Evolutionary conservation across 2,888 invertebrate species (phyloP), one percentile per base, ranked within the genome.

Genomic region (Entomobrya multifasciata): DNA sequence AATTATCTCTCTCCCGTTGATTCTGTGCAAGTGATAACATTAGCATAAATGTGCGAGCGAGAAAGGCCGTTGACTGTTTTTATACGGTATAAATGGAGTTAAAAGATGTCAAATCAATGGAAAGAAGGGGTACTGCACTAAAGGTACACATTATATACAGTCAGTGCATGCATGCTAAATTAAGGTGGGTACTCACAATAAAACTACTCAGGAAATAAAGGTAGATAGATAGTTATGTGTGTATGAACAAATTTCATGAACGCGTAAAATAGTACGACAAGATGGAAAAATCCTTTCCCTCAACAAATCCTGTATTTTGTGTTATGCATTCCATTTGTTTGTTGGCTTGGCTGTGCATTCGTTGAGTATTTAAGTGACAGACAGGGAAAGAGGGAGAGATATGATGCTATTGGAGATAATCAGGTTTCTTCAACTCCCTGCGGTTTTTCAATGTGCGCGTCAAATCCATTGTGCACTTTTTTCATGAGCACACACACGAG

Each of bases 341-440:
- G 5, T 49, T 49, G 49, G 49, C 15, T 49, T n/a, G n/a, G 20
- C 11, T 57, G 57, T 52, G n/a, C 10, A 25, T 57, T 11, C n/a
- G n/a, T n/a, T 25, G 57, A 25, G 22, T 57, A 13, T 49, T 49
- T 36, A 17, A 80, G 67, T 41, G 67, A 70, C 70, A 47, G 70
- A 25, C 70, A 74, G 74, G 74, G 74, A 74, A 74, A 74, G 52
- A 74, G 44, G 77, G 60, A 80, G 80, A 67, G 80, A 80, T 62
- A 60, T 74, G 82, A 82, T 76, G 60, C 82, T 76, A 82, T 82
- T 82, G 82, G 74, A 74, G 82, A 82, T 82, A 82, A 74, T 82
- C 82, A 82, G 60, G 82, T 82, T 82, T 82, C 82, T 74, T 74
- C 82, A 82, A 82, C 82, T 82, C 82, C 82, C 82, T 82, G 82